Conservation (phyloP, 2,888 invertebrate genomes). For the Ichneumoninae sp. region DNA sequence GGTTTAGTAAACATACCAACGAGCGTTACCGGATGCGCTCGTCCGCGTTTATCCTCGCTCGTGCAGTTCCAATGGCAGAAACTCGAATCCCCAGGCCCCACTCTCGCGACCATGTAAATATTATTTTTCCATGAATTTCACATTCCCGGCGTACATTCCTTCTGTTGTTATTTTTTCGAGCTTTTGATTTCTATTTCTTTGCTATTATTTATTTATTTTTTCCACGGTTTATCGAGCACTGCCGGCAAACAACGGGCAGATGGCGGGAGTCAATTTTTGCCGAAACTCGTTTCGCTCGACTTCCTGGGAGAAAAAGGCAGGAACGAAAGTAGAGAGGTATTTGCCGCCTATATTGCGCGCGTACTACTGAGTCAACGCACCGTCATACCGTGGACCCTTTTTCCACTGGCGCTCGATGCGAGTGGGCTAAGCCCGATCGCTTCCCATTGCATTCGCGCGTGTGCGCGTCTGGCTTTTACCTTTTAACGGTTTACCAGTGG, state of each 20-base stretch:
- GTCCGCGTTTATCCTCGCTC: constrained; percentile 50
- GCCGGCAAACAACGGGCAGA: background rate
- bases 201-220: background rate
- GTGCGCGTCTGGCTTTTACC: constrained; percentile 36
- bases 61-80: constrained; percentile 22
- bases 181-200: background rate
- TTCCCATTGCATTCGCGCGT: constrained; percentile 24
- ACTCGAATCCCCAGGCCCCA: constrained; percentile 24
- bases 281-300: constrained; percentile 16
- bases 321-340: background rate
- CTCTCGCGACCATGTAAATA: constrained; percentile 31
- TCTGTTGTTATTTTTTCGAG: background rate
- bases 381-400: background rate
- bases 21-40: constrained; percentile 41
- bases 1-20: constrained; percentile 58
- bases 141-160: background rate
- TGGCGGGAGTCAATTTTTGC: background rate
- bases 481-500: constrained; percentile 38
- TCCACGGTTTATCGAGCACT: background rate
- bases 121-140: constrained; percentile 34
- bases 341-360: background rate
- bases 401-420: background rate
- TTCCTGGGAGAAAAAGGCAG: background rate
- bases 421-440: constrained; percentile 9
- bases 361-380: constrained; percentile 4